Conservation (phyloP, 2,888 invertebrate species). For the Camptogramma bilineatum region DNA sequence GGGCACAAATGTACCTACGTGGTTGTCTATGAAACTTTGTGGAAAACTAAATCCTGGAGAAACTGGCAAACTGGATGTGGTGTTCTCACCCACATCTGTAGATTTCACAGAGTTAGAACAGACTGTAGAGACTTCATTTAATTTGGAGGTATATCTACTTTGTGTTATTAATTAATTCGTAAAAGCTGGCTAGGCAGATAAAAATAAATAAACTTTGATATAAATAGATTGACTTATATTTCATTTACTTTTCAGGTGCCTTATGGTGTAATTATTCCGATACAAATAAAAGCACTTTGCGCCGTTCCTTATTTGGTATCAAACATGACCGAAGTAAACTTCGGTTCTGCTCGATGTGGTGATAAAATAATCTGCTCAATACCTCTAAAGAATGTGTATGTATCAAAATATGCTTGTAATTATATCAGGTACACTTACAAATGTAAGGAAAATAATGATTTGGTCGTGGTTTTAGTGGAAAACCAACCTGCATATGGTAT, state of each 20-base stretch:
- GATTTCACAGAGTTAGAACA: slow-evolving; percentile 76
- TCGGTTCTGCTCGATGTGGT: slow-evolving; percentile 86
- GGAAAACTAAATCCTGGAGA: slow-evolving; percentile 79
- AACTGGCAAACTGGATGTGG: slow-evolving; percentile 76
- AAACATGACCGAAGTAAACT: slow-evolving; percentile 75
- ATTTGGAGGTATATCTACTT: slow-evolving; percentile 71
- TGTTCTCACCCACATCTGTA: slow-evolving; percentile 78
- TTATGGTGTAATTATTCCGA: slow-evolving; percentile 86
- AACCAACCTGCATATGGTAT: slow-evolving; percentile 84
- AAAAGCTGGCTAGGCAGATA: not conserved
- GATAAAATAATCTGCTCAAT: slow-evolving; percentile 83
- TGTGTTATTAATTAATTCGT: not conserved
- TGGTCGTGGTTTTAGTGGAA: slow-evolving; percentile 71
- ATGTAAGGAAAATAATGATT: not conserved
- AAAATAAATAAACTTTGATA: not conserved
- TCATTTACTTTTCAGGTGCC: slow-evolving; percentile 72
- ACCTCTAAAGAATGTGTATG: slow-evolving; percentile 85
- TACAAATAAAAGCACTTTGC: slow-evolving; percentile 83
- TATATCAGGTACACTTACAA: not conserved
- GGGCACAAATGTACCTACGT: slow-evolving; percentile 61
- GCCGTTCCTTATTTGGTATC: slow-evolving; percentile 84
- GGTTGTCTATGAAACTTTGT: slow-evolving; percentile 70
- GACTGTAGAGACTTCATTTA: slow-evolving; percentile 69
- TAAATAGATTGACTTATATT: not conserved
- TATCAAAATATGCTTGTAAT: not conserved